Conservation (phyloP, 1,140 invertebrate species). For the Trachymyrmex septentrionalis region DNA sequence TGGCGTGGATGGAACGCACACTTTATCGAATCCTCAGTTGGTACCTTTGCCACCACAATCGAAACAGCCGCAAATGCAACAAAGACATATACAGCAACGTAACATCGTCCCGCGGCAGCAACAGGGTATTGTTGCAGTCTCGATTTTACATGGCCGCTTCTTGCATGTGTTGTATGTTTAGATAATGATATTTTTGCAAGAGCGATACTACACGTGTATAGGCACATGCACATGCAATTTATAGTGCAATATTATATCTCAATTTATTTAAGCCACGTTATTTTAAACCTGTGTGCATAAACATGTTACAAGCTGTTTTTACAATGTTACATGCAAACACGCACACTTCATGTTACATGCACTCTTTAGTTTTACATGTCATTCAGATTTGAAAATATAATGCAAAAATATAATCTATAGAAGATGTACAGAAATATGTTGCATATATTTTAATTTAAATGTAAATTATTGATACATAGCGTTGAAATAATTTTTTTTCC, state of each 20-base stretch:
- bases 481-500: conserved; percentile 15
- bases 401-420: background rate
- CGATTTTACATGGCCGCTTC: conserved; percentile 63
- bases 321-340: conserved; percentile 3
- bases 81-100: conserved; percentile 84
- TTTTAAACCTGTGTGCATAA: background rate
- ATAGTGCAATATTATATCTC: conserved; percentile 25
- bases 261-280: background rate
- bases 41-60: conserved; percentile 84
- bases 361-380: conserved; percentile 10
- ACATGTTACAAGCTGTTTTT: conserved; percentile 21
- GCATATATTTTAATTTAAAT: background rate
- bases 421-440: conserved; percentile 16
- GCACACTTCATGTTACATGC: conserved; percentile 16
- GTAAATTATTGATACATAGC: background rate
- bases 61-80: conserved; percentile 85
- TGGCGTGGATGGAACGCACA: conserved; percentile 85
- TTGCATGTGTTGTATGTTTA: conserved; percentile 74
- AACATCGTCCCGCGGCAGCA: conserved; percentile 81
- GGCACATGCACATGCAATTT: conserved; percentile 19
- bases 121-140: conserved; percentile 80
- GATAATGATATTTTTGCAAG: background rate
- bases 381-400: background rate
- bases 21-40: conserved; percentile 85
- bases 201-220: background rate